Base-by-base conservation (phyloP, 1,140 invertebrate genomes). In the Sesamia nonagrioides region DNA sequence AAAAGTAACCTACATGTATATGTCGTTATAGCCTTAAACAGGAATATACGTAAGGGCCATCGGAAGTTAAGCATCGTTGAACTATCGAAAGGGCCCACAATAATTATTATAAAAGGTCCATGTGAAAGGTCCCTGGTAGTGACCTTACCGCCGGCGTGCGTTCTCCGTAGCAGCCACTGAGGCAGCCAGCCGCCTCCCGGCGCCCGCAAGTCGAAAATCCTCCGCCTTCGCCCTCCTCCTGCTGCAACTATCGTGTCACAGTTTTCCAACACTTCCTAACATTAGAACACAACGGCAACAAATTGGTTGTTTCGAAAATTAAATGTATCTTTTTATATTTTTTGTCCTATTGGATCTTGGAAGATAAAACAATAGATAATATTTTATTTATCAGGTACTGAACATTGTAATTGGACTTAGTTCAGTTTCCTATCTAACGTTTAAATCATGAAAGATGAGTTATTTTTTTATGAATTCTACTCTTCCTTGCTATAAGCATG, bases 101-200 rank as follows among this genome's bases (percentile, higher is more conserved):
- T 40, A 27, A 35, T 48, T 7, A 45, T 11, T 18, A n/a, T n/a
- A 35, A 58, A 74, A 68, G 17, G 68, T 73, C 69, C 37, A 50
- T 72, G 77, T 74, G 35, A 79, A 75, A 75, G 78, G 72, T 27
- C 74, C 63, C 63, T 79, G 60, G 66, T 77, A 52, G 52, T 77
- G 69, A 73, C 82, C 96, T 96, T 96, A 96, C 96, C 93, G 95
- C 95, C 86, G 95, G 95, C 90, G 95, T 95, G 85, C 95, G 95
- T 76, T 96, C 95, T 82, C 96, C 95, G 89, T 96, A 95, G 89
- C 95, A 96, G 85, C 95, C 95, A 86, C 95, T 95, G 83, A 96
- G 91, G 88, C 96, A 96, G 88, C 95, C 95, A 66, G 95, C 95
- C 54, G 95, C 95, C 81, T 89, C 82, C 72, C 86, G 79, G 61